Percentiles rank a stretch among this genome's conserved stretches.
phyloP scores from a whole-genome alignment of 92 coral and sea anemone species.

The Bergia sp. region DNA sequence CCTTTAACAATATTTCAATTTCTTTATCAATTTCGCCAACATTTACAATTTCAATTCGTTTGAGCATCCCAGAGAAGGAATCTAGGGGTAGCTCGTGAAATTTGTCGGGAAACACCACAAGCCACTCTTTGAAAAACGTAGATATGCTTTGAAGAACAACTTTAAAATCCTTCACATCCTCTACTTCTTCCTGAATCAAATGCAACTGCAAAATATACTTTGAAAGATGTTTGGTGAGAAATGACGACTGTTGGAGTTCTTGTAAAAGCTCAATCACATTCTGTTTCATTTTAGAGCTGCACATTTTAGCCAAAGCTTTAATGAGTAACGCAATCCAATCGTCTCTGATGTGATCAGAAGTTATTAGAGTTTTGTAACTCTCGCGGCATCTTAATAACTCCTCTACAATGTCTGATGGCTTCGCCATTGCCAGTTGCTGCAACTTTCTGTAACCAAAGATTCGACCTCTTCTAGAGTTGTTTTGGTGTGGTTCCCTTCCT shows the following conservation, averaged over 20 bases:
- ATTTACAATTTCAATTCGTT: conserved; percentile 42
- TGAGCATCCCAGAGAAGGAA: conserved; percentile 58
- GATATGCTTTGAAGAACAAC: conserved; percentile 58
- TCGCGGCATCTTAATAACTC: conserved; percentile 55
- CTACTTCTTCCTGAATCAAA: conserved; percentile 56
- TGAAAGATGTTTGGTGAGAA: conserved; percentile 63
- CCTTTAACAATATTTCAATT: conserved; percentile 50
- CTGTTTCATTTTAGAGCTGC: conserved; percentile 70
- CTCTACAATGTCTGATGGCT: conserved; percentile 54
- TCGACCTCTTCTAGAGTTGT: conserved; percentile 41
- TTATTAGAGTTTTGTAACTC: conserved; percentile 55
- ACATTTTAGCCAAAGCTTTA: conserved; percentile 69
- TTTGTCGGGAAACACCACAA: conserved; percentile 66
- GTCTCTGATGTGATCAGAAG: conserved; percentile 62
- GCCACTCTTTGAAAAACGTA: conserved; percentile 76
- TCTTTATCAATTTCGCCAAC: conserved; percentile 46
- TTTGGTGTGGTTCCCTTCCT: neutral
- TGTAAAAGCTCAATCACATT: conserved; percentile 71
- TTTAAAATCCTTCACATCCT: conserved; percentile 51
- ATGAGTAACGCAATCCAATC: conserved; percentile 73
- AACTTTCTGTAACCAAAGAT: conserved; percentile 66
- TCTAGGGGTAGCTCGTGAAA: conserved; percentile 76
- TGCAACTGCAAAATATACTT: conserved; percentile 79
- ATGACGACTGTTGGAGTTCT: conserved; percentile 64
- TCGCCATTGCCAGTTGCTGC: conserved; percentile 37